Conservation (phyloP, 2,888 invertebrate genomes). For the Trissolcus brochymenae region DNA sequence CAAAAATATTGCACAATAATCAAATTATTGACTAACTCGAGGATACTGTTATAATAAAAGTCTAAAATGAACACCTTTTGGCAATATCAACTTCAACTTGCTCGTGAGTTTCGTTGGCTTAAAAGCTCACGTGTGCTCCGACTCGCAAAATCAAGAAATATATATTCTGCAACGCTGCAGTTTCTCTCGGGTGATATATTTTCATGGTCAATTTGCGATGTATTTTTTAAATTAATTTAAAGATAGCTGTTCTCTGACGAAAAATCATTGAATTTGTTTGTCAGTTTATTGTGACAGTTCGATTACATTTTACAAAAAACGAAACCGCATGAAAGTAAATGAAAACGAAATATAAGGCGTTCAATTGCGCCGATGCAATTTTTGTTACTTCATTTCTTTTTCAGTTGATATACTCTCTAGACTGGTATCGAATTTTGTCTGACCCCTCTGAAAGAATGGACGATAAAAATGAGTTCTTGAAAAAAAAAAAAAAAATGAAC, state of each 20-base stretch:
- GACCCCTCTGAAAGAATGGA: too few species aligned
- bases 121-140: constrained; percentile 41
- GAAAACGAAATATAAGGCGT: too few species aligned
- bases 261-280: too few species aligned
- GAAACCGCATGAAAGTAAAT: too few species aligned
- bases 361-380: too few species aligned
- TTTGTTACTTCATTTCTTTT: too few species aligned
- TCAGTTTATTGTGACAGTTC: too few species aligned
- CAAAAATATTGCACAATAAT: constrained; percentile 19
- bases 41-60: constrained; percentile 36
- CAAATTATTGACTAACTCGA: constrained; percentile 15
- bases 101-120: constrained; percentile 47
- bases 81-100: constrained; percentile 40
- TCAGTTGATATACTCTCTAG: too few species aligned
- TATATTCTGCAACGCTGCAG: constrained; percentile 19
- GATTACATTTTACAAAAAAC: too few species aligned
- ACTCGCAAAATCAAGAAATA: constrained; percentile 44
- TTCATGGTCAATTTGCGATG: not conserved
- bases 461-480: constrained; percentile 11
- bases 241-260: too few species aligned
- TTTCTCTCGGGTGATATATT: constrained; percentile 12
- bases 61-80: constrained; percentile 30
- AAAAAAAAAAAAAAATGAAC: too few species aligned
- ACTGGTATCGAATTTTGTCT: not conserved
- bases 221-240: too few species aligned